Evolutionary conservation across 2,797 vertebrate species (phyloP), one percentile per base, ranked within the genome.

Genomic region (Myoxocephalus aenaeus): DNA sequence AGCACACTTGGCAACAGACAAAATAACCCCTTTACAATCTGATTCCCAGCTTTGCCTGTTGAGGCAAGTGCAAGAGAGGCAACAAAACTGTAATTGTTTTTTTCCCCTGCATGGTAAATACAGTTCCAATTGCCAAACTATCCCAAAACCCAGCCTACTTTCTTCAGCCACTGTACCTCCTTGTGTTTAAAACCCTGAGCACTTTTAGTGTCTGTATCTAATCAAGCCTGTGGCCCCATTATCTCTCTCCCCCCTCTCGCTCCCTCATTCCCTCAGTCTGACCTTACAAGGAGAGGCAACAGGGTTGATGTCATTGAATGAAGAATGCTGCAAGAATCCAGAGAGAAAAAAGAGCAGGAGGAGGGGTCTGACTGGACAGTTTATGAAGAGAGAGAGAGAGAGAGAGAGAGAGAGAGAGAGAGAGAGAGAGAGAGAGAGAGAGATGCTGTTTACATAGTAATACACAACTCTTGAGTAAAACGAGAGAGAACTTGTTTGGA

Each of bases 281-380:
- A 94, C 95, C 95, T 95, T 96, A 96, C 94, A 96, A 95, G 95
- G 95, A 94, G 94, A 96, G 92, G 94, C 93, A 94, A 92, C 91
- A 85, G 93, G 87, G 94, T 94, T 96, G 95, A 96, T 96, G 95
- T 96, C 95, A 96, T 94, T 90, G 90, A 92, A 92, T 94, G 94
- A 96, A 95, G 94, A 96, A 96, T 96, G 95, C 94, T 93, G 90
- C 91, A 95, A 94, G 94, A 95, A 95, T 96, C 88, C 94, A 91
- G 88, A 87, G 80, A 91, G 92, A 92, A 85, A 83, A 65, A 77
- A 70, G 85, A 77, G 78, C 22, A 62, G 51, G 56, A 68, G 62
- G 62, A 25, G 40, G 62, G 80, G 89, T 84, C 84, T 90, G 87
- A 83, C 73, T 81, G 89, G 76, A 87, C 86, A 87, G 59, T 87